Evolutionary conservation across 1,140 invertebrate genomes (phyloP), one percentile per base, ranked within the genome.

Genomic region (Pachypsylla venusta): DNA sequence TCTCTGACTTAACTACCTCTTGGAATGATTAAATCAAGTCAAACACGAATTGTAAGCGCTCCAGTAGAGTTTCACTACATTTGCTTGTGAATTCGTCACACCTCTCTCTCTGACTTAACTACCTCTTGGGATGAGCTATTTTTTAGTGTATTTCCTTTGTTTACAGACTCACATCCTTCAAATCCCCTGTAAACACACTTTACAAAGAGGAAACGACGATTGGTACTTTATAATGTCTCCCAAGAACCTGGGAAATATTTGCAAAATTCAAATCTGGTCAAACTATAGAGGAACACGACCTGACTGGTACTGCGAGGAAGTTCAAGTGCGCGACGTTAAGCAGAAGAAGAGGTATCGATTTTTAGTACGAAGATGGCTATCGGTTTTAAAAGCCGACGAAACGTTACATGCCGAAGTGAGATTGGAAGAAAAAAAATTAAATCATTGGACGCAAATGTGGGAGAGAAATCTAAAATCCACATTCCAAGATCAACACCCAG

Each of bases 221-320:
- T 65, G 64, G 64, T 64, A 62, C 39, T 12, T 65, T 12, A 54
- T 65, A 1, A 62, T 59, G 22, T 61, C 64, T 13, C 57, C 55
- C 12, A 14, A 53, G 20, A 27, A 35, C n/a, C 24, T 65, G 5
- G 63, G 64, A 14, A 39, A 60, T n/a, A 22, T 65, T 13, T 12
- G 39, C 10, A 24, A 25, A 0, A 59, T 65, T 27, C 56, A 61
- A 16, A 3, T 65, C 12, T 65, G 64, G 64, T 61, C 60, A 12
- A 61, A 65, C 22, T 59, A 62, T 42, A 42, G 13, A 13, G 64
- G 64, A 1, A 12, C 26, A 26, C 2, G 25, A 25, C 64, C 64
- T 16, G 61, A 62, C 28, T 65, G 64, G 64, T 65, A 40, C 25
- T 27, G 55, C 48, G 25, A 25, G 7, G n/a, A 48, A 48, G 42